These are phyloP conservation scores for Samia ricini DNA, from an alignment of 1,140 invertebrate species.

Conservation along the genomic window DNA sequence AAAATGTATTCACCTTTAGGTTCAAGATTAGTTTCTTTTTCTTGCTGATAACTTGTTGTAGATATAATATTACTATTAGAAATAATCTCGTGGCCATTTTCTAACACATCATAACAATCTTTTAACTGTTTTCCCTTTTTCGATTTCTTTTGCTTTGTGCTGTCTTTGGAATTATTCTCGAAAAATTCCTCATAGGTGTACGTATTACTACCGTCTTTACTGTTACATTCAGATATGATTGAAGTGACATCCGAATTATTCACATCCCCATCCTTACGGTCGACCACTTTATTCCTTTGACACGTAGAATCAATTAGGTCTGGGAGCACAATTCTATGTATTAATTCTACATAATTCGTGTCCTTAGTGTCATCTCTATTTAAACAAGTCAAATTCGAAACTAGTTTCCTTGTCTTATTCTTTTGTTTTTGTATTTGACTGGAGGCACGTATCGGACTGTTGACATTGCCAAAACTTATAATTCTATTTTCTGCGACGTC, in stretches of 20 bases:
- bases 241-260: constrained; percentile 52
- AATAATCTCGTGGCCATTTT: background rate
- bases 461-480: constrained; percentile 35
- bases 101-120: background rate
- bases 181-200: constrained; percentile 67
- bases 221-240: constrained; percentile 47
- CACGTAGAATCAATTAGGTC: constrained; percentile 51
- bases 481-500: constrained; percentile 56
- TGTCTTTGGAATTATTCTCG: constrained; percentile 1
- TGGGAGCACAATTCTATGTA: constrained; percentile 61
- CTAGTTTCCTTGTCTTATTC: constrained; percentile 60
- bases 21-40: background rate
- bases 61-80: background rate
- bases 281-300: constrained; percentile 33
- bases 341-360: constrained; percentile 58
- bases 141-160: constrained; percentile 2
- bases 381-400: constrained; percentile 55
- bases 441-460: constrained; percentile 49
- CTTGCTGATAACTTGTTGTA: no score
- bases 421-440: constrained; percentile 43
- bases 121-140: constrained; percentile 12
- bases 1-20: background rate
- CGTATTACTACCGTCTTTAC: constrained; percentile 52
- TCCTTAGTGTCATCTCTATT: constrained; percentile 52
- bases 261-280: constrained; percentile 27